A percentile compares a stretch with the other conserved stretches of the same genome.
These are phyloP conservation scores for Hippasteria phrygiana DNA, from an alignment of 53 echinoderm and acorn worm species.

Conservation along the genomic window DNA sequence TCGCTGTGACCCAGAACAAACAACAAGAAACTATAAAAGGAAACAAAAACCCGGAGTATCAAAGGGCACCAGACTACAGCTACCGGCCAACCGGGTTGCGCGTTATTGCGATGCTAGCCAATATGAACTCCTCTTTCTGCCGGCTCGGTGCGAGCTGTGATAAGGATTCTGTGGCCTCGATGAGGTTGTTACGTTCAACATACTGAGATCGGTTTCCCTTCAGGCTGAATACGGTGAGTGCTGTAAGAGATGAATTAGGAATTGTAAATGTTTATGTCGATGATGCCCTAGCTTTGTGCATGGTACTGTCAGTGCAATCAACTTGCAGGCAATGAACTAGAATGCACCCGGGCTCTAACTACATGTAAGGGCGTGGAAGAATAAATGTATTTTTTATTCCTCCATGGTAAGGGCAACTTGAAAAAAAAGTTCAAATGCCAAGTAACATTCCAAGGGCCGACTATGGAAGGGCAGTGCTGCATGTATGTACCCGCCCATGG, in stretches of 20 bases:
- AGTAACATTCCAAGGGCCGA: no score
- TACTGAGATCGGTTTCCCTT: not conserved
- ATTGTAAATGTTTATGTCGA: not conserved
- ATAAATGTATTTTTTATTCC: no score
- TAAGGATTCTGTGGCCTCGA: not conserved
- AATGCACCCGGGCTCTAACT: no score
- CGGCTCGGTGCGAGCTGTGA: not conserved
- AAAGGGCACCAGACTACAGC: not conserved
- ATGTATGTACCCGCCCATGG: no score
- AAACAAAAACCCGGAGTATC: not conserved
- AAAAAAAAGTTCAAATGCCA: no score
- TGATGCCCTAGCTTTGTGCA: no score
- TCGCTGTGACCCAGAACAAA: slow-evolving; percentile 13
- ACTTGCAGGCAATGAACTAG: no score
- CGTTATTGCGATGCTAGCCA: not conserved
- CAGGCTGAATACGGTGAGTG: not conserved
- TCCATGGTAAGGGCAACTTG: no score
- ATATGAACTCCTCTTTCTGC: not conserved
- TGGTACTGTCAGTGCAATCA: no score
- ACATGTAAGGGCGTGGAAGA: no score
- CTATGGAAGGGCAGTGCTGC: no score
- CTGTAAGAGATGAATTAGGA: not conserved
- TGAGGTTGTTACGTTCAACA: not conserved
- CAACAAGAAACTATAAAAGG: not conserved
- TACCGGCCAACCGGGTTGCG: not conserved